A percentile compares a stretch with the other conserved stretches of the same genome.
Evolutionary conservation across 2,888 invertebrate genomes (phyloP).

Genomic region (Hydroisotoma schaefferi): DNA sequence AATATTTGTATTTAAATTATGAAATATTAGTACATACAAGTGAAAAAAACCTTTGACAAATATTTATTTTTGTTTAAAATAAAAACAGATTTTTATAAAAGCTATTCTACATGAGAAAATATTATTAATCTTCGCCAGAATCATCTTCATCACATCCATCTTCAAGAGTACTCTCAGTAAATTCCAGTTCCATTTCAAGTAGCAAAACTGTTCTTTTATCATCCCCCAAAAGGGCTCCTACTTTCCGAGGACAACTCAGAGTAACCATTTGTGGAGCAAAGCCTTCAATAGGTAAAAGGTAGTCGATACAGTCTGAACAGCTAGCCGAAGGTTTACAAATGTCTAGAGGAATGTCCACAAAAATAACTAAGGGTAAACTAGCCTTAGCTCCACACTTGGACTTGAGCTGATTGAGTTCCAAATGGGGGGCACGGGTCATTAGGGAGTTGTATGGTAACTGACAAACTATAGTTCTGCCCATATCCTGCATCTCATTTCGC

Average conservation of each 20-base stretch:
- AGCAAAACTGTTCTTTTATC: constrained; percentile 31
- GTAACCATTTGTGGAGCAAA: constrained; percentile 30
- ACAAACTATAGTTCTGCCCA: constrained; percentile 27
- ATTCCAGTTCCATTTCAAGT: constrained; percentile 42
- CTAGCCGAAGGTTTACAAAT: constrained; percentile 27
- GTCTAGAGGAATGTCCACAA: constrained; percentile 22
- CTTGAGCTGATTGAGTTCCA: constrained; percentile 15
- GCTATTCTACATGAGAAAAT: too few relatives aligned
- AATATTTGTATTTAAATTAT: too few relatives aligned
- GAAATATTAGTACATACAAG: too few relatives aligned
- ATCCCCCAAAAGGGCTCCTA: constrained; percentile 39
- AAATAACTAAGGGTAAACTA: constrained; percentile 5
- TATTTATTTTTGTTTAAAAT: too few relatives aligned
- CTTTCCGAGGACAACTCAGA: constrained; percentile 42
- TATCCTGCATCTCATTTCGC: constrained; percentile 15
- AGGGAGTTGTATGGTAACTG: constrained; percentile 28
- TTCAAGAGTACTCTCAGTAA: constrained; percentile 34
- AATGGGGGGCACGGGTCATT: constrained; percentile 1
- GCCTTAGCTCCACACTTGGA: constrained; percentile 23
- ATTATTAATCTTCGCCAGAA: neutral
- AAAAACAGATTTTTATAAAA: too few relatives aligned
- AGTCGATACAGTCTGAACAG: constrained; percentile 21
- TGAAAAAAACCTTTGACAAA: too few relatives aligned
- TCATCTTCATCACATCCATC: constrained; percentile 24
- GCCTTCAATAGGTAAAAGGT: constrained; percentile 35